phyloP scores from a whole-genome alignment of 2,113 vertebrate genomes.

The Gymnorhina tibicen region DNA sequence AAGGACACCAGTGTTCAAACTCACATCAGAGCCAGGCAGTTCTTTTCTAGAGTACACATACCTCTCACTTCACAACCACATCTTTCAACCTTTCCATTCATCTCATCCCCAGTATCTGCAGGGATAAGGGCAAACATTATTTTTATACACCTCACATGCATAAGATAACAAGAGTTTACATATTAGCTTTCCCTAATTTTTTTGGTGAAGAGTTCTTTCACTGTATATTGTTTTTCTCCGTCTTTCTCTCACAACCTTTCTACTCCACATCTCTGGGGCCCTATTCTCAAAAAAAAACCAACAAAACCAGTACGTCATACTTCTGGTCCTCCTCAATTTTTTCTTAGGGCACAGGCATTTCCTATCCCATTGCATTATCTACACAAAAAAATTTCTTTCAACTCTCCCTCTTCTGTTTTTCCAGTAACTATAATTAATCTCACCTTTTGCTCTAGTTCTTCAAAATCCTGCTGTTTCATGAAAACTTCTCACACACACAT shows the following conservation, averaged over 20 bases:
- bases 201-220: not conserved
- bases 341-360: not conserved
- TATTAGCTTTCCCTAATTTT: not conserved
- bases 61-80: not conserved
- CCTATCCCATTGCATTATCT: not conserved
- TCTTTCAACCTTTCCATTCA: not conserved
- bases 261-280: not conserved
- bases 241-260: not conserved
- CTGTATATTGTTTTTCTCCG: not conserved
- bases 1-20: not conserved
- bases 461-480: not conserved
- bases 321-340: not conserved
- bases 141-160: not conserved
- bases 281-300: not conserved
- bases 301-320: not conserved
- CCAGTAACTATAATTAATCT: not conserved
- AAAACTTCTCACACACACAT: not conserved
- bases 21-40: not conserved
- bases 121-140: not conserved
- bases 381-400: not conserved
- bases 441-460: not conserved
- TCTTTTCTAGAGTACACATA: not conserved
- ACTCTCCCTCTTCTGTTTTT: not conserved
- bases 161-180: not conserved
- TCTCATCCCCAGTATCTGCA: fast-evolving